Evolutionary conservation across 2,797 vertebrate genomes (phyloP).

Genomic region (Myotis vivesi): DNA sequence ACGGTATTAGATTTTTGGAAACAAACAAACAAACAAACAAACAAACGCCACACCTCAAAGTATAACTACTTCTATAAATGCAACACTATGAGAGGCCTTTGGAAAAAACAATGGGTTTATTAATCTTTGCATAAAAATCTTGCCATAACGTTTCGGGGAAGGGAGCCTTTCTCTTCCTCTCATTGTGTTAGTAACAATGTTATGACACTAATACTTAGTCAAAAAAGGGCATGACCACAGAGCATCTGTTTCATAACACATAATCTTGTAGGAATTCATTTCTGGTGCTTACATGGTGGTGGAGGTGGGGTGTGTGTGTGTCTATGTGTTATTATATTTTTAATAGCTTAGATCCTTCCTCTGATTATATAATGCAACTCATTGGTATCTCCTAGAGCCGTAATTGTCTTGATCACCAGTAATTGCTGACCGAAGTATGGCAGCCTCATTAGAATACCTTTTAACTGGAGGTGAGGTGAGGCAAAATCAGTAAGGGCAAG

Average conservation of each 20-base stretch:
- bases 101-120: conserved; percentile 10
- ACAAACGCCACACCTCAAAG: background rate
- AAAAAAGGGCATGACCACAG: background rate
- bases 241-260: conserved; percentile 2
- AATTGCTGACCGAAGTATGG: background rate
- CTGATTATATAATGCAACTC: background rate
- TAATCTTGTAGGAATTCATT: conserved; percentile 15
- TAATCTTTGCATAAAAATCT: conserved; percentile 10
- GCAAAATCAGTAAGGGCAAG: background rate
- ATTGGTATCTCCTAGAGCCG: background rate
- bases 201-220: background rate
- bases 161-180: conserved; percentile 2
- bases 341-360: background rate
- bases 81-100: background rate
- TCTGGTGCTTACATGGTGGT: background rate
- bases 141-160: conserved; percentile 22
- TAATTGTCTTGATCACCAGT: background rate
- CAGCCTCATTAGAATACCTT: background rate
- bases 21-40: background rate
- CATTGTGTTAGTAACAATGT: conserved; percentile 41
- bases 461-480: background rate
- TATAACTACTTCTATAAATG: conserved; percentile 7
- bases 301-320: background rate
- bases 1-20: background rate
- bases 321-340: background rate